phyloP scores from a whole-genome alignment of 2,888 invertebrate genomes.

The Euzophera pinguis region DNA sequence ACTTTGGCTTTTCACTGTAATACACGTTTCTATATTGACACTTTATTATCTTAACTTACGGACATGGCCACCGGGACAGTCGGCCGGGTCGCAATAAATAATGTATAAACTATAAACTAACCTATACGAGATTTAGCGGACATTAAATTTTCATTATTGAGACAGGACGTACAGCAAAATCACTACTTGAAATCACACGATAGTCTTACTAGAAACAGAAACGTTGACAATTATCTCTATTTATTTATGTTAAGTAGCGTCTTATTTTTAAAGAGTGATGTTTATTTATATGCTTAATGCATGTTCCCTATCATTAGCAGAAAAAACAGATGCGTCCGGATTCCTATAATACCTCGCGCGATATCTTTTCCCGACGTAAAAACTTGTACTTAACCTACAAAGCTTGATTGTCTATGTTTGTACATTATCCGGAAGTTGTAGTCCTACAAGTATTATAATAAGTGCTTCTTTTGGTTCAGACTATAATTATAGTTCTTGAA shows the following conservation, averaged over 20 bases:
- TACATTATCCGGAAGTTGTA: not conserved
- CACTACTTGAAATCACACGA: not conserved
- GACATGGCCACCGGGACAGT: not conserved
- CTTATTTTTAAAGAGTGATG: not conserved
- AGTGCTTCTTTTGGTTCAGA: not conserved
- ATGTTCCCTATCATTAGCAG: conserved; percentile 10
- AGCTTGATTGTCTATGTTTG: not conserved
- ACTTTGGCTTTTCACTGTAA: not conserved
- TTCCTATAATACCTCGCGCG: conserved; percentile 1
- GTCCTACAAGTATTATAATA: not conserved
- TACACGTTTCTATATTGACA: not conserved
- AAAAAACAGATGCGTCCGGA: conserved; percentile 16
- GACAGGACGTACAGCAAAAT: not conserved
- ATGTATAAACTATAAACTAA: not conserved
- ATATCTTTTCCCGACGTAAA: conserved; percentile 8
- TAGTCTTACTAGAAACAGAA: not conserved
- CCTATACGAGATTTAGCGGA: not conserved
- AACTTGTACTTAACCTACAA: conserved; percentile 4
- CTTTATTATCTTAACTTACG: not conserved
- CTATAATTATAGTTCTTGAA: too few species aligned
- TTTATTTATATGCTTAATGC: conserved; percentile 13
- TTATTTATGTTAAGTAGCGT: not conserved
- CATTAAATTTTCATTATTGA: not conserved
- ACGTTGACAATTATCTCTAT: not conserved
- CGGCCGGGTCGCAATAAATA: not conserved